Evolutionary conservation across 2,888 invertebrate genomes (phyloP).

Genomic region (Sepioteuthis lessoniana): DNA sequence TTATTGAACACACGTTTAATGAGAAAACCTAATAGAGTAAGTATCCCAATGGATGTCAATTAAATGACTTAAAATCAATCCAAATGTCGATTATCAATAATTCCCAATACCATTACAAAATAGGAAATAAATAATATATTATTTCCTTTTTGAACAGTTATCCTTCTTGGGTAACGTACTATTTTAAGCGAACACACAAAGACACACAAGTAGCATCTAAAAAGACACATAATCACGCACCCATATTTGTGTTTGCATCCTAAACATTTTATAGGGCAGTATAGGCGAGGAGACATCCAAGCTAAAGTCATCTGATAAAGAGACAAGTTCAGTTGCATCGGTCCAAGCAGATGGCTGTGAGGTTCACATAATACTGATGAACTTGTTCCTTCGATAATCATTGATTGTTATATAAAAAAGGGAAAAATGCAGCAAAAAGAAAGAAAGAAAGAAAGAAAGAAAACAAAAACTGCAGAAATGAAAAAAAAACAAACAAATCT

Average conservation of each 20-base stretch:
- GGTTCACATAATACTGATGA: background rate
- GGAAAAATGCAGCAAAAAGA: no score
- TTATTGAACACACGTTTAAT: no score
- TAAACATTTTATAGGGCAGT: background rate
- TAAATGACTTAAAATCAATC: background rate
- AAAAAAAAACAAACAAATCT: background rate
- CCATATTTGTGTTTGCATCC: no score
- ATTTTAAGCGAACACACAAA: background rate
- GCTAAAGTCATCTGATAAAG: background rate
- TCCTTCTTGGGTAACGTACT: background rate
- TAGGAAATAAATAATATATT: background rate
- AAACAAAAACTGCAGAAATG: no score
- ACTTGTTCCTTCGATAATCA: constrained; percentile 4
- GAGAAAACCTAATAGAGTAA: no score
- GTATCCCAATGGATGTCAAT: no score
- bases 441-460: no score
- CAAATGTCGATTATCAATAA: background rate
- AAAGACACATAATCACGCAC: background rate
- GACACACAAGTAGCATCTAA: background rate
- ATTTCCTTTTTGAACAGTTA: background rate
- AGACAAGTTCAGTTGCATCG: background rate
- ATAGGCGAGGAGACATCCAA: background rate
- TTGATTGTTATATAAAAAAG: background rate
- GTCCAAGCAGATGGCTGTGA: background rate
- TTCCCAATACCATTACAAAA: background rate